Percentiles rank a stretch among this genome's conserved stretches.
Evolutionary conservation across 2,113 vertebrate genomes (phyloP).

Genomic region (Menidia beryllina): DNA sequence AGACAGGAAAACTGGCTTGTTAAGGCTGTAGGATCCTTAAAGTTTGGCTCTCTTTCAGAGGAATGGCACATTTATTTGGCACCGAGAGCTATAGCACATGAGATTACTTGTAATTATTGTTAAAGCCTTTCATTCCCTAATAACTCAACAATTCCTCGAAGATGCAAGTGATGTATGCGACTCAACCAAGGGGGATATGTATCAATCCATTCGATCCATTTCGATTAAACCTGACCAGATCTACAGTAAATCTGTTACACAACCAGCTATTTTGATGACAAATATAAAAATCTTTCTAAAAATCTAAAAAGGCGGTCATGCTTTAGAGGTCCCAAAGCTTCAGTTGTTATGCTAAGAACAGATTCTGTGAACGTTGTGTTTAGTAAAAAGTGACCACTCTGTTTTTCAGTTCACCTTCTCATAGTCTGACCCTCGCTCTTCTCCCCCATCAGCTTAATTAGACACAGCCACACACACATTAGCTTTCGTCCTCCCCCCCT

Average conservation of each 20-base stretch:
- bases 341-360: not conserved
- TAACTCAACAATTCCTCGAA: slow-evolving; percentile 20
- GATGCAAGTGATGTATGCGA: slow-evolving; percentile 43
- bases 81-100: not conserved
- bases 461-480: slow-evolving; percentile 78
- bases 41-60: slow-evolving; percentile 38
- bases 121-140: not conserved
- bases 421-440: slow-evolving; percentile 50
- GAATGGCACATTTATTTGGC: slow-evolving; percentile 9
- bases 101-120: slow-evolving; percentile 1
- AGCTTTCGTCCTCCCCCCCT: slow-evolving; percentile 35
- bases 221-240: slow-evolving; percentile 43
- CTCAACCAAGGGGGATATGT: slow-evolving; percentile 38
- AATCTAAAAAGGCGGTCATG: slow-evolving; percentile 15
- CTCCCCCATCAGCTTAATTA: slow-evolving; percentile 74
- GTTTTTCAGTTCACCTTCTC: slow-evolving; percentile 62
- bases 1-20: slow-evolving; percentile 60
- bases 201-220: slow-evolving; percentile 47
- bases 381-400: slow-evolving; percentile 37
- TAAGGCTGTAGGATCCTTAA: slow-evolving; percentile 29
- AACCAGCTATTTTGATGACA: slow-evolving; percentile 31
- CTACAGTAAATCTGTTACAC: slow-evolving; percentile 18
- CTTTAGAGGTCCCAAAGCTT: slow-evolving; percentile 10
- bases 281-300: slow-evolving; percentile 8
- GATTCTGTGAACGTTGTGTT: slow-evolving; percentile 1